These are phyloP conservation scores for Onthophagus taurus DNA, from an alignment of 1,140 invertebrate genomes.

Conservation along the genomic window DNA sequence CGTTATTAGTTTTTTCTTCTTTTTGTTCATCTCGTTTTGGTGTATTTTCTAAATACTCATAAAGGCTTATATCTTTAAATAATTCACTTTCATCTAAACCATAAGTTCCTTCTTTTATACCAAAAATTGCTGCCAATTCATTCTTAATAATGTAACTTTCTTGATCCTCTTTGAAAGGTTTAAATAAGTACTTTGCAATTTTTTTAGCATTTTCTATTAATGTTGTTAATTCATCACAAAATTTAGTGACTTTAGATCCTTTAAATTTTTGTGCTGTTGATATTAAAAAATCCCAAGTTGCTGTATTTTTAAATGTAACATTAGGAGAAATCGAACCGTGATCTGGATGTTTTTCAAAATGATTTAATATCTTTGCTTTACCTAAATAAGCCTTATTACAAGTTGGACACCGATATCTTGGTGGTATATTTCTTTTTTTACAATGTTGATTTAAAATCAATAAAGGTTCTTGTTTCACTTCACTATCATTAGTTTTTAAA, in stretches of 20 bases:
- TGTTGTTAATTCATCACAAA: slow-evolving; percentile 32
- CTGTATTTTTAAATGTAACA: slow-evolving; percentile 21
- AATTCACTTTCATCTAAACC: slow-evolving; percentile 32
- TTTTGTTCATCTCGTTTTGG: not conserved
- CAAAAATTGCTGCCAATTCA: slow-evolving; percentile 24
- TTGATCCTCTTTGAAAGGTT: slow-evolving; percentile 22
- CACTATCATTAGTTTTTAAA: slow-evolving; percentile 16
- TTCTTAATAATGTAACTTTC: slow-evolving; percentile 25
- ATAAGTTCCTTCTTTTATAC: slow-evolving; percentile 27
- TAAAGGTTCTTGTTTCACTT: slow-evolving; percentile 13
- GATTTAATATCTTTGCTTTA: slow-evolving; percentile 44
- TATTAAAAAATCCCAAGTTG: slow-evolving; percentile 33
- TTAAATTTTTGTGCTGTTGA: slow-evolving; percentile 27
- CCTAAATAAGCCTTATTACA: slow-evolving; percentile 50
- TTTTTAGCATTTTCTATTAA: slow-evolving; percentile 27
- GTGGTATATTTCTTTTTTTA: slow-evolving; percentile 44
- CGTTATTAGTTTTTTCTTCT: not conserved
- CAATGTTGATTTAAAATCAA: slow-evolving; percentile 14
- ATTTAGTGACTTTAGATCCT: slow-evolving; percentile 27
- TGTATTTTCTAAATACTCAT: slow-evolving; percentile 12
- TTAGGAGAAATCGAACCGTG: slow-evolving; percentile 41
- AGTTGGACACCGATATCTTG: slow-evolving; percentile 46
- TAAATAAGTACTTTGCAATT: slow-evolving; percentile 29
- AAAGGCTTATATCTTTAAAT: slow-evolving; percentile 28
- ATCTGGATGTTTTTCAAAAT: slow-evolving; percentile 53